These are phyloP conservation scores for Argyrosomus regius DNA, from an alignment of 2,797 vertebrate species.

Conservation along the genomic window DNA sequence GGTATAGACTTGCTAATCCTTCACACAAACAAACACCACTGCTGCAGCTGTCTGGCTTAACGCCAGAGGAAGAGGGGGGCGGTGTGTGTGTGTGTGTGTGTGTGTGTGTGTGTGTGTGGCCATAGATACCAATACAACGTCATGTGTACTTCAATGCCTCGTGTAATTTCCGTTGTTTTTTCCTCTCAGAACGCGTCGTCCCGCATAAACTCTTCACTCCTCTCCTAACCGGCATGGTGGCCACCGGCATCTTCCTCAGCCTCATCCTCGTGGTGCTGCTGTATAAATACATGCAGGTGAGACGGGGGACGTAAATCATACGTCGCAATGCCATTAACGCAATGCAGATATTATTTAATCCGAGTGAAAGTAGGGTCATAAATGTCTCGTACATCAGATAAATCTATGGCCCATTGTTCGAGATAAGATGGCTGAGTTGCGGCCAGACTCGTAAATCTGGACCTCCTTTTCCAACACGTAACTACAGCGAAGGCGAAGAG, in stretches of 20 bases:
- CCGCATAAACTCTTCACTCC: slow-evolving; percentile 95
- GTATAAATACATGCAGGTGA: slow-evolving; percentile 96
- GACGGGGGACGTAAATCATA: slow-evolving; percentile 19
- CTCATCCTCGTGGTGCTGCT: slow-evolving; percentile 90
- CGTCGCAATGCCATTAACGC: slow-evolving; percentile 1
- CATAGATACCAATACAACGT: neutral
- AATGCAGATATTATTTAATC: neutral
- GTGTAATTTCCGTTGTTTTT: slow-evolving; percentile 39
- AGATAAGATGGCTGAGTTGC: too few species aligned
- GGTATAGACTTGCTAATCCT: slow-evolving; percentile 73
- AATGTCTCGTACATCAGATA: slow-evolving; percentile 24
- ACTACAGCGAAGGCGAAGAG: too few species aligned
- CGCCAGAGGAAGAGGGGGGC: slow-evolving; percentile 10
- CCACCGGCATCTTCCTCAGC: slow-evolving; percentile 89
- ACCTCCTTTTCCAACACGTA: too few species aligned
- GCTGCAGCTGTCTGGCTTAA: slow-evolving; percentile 73
- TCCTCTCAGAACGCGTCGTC: slow-evolving; percentile 88
- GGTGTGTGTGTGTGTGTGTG: slow-evolving; percentile 16
- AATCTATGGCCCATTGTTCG: neutral
- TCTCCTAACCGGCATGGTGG: slow-evolving; percentile 91
- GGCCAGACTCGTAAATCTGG: too few species aligned
- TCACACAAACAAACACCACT: slow-evolving; percentile 71
- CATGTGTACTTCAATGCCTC: neutral
- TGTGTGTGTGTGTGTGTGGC: slow-evolving; percentile 24
- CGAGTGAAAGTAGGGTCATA: neutral